phyloP scores from a whole-genome alignment of 2,113 vertebrate species.

The Pteronura brasiliensis region DNA sequence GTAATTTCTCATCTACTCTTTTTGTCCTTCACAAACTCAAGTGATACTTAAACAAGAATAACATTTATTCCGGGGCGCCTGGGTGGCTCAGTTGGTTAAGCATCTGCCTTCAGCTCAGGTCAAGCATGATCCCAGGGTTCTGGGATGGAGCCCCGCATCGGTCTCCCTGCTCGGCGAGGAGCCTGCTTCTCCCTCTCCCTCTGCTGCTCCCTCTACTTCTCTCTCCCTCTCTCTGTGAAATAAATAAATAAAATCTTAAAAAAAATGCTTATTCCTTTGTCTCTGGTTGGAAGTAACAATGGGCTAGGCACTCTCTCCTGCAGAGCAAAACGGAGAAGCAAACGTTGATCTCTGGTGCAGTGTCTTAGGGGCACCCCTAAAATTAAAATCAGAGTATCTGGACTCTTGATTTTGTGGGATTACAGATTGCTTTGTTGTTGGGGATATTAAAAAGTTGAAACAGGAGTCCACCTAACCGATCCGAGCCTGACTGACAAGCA shows the following conservation, averaged over 20 bases:
- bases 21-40: background rate
- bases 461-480: background rate
- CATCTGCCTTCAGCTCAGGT: too few species aligned
- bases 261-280: background rate
- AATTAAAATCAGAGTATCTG: background rate
- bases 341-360: background rate
- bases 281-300: background rate
- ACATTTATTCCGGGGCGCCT: background rate
- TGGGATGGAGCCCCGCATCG: too few species aligned
- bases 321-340: background rate
- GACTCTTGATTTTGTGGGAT: slow-evolving; percentile 21
- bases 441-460: background rate
- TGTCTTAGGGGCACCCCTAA: background rate
- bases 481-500: background rate
- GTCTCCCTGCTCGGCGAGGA: too few species aligned
- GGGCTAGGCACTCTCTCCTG: background rate
- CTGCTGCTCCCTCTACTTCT: too few species aligned
- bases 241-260: too few species aligned
- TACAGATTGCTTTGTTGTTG: slow-evolving; percentile 34
- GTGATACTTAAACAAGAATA: background rate
- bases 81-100: too few species aligned
- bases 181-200: too few species aligned
- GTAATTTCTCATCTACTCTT: background rate
- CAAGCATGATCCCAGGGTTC: too few species aligned
- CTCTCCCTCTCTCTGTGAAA: too few species aligned